Evolutionary conservation across 2,888 invertebrate genomes (phyloP), one percentile per base, ranked within the genome.

Genomic region (Lissonota sp.): DNA sequence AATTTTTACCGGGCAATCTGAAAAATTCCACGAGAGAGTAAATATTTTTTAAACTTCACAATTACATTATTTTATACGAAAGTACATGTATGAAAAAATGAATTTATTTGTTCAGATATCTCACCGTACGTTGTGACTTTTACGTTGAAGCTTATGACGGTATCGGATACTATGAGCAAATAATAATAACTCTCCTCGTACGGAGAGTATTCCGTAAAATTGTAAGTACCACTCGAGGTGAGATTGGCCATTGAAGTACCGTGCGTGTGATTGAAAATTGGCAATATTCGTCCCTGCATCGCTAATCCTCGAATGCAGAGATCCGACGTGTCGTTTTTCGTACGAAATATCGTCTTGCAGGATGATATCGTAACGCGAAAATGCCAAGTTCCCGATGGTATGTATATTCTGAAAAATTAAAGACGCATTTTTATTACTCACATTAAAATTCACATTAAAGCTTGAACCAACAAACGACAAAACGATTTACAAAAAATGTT

Each of bases 131-230:
- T 87, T 1, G 86, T 88, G 69, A 93, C 90, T 82, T 92, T 89
- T 39, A 93, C 84, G 77, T 91, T 92, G 80, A 93, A 93, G 26
- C 90, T 88, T 62, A 93, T 92, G 62, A 92, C 88, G 73, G 91
- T 92, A 79, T 91, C 91, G 0, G 93, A 91, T 16, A 93, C 89
- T 42, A 94, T 89, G 81, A 93, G 87, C 57, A 94, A 84, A 87
- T 93, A 93, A 85, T 93, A 93, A 87, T 93, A 93, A 49, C 91
- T 91, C 82, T 93, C 93, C 73, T 93, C 93, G 80, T 88, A 92
- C 0, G 93, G 93, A 51, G 93, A 89, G 12, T 86, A 84, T 88
- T 93, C 93, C 4, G 84, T 86, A 76, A 93, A 93, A 1, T 88
- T 89, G 79, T 93, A 91, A 55, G 87, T 89, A 83, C 87, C 88